Conservation (phyloP, 92 coral and sea anemone species). For the Chrysogorgia sp. region DNA sequence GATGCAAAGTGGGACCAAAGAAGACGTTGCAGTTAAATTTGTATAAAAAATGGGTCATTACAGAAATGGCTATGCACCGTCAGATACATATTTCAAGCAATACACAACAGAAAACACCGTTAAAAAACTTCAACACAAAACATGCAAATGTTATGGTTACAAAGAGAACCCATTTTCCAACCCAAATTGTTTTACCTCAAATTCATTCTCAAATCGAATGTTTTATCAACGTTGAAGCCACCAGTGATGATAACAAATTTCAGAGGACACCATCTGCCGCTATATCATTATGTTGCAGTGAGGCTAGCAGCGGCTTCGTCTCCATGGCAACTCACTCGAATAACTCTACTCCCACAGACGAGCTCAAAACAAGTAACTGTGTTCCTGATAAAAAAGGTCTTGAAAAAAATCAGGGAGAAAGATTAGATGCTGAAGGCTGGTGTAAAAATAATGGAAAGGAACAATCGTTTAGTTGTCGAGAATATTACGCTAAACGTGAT, state of each 20-base stretch:
- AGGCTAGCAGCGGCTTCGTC: background rate
- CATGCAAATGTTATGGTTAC: background rate
- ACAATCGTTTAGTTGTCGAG: too few species aligned
- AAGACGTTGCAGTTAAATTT: conserved; percentile 3
- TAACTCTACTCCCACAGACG: background rate
- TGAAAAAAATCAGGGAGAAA: background rate
- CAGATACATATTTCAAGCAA: conserved; percentile 8
- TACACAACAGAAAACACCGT: background rate
- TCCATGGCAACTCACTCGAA: background rate
- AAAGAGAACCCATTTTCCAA: background rate
- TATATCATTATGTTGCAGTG: background rate
- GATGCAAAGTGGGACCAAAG: background rate
- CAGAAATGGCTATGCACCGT: background rate
- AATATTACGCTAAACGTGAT: background rate
- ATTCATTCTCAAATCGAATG: background rate
- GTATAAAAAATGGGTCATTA: conserved; percentile 12
- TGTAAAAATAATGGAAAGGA: background rate
- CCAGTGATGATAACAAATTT: background rate
- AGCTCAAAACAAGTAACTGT: background rate
- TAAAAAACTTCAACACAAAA: too few species aligned
- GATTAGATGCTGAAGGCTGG: background rate
- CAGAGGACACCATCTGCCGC: background rate
- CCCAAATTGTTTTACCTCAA: background rate
- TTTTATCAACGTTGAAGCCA: background rate
- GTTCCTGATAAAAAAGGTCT: background rate